Base-by-base conservation (phyloP, 2,888 invertebrate species). In the Xestia xanthographa region DNA sequence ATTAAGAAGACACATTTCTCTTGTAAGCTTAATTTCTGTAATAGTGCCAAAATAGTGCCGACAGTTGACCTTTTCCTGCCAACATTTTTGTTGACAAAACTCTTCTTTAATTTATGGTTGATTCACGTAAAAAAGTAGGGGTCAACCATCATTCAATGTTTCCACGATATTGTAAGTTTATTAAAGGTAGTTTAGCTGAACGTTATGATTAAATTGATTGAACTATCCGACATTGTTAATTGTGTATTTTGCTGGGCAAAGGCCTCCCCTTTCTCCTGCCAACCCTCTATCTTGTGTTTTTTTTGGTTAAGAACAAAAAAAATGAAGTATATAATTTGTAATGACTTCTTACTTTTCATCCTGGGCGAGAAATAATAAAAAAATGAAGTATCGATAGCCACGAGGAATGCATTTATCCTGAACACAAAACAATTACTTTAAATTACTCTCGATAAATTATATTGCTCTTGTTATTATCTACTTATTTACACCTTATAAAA, bases 341-440 rank as follows among this genome's bases (percentile, higher is more conserved):
- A 14, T 0, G 0, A 22, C 9, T 50, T 9, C 11, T 29, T 0
- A 22, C 17, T 9, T 9, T 9, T 9, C 8, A 0, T 41, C 17
- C 6, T 26, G 9, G 2, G 14, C 43, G 14, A 29, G n/a, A 45
- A 58, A 68, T 5, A 34, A n/a, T 20, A 5, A 6, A 17, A 63
- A 45, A 26, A 11, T 22, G 0, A 38, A 60, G n/a, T 41, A 71
- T 62, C 48, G 11, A 20, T n/a, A 41, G 29, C 9, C 71, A n/a
- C n/a, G n/a, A 38, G 38, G 9, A 62, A 60, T 43, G 48, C 48
- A 72, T 38, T 45, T 72, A 26, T 63, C 5, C 17, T 34, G 12
- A 45, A 26, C 12, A 72, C 26, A 43, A 53, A 17, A 34, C 26
- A 29, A 75, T 56, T 38, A 22, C n/a, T 73, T 53, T 26, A 63